Evolutionary conservation across 2,888 invertebrate genomes (phyloP).

Genomic region (Drosophila tripunctata): DNA sequence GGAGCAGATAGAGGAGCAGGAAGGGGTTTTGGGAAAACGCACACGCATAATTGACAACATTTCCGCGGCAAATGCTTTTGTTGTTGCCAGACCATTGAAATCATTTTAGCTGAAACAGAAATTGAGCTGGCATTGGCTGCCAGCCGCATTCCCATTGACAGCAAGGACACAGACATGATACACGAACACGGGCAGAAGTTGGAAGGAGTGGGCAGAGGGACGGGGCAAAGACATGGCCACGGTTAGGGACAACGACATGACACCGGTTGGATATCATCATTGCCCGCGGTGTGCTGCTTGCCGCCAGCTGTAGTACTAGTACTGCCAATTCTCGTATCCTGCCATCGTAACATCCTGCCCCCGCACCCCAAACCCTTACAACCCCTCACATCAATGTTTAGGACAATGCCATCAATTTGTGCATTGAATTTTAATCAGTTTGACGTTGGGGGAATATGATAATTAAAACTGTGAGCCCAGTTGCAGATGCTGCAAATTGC

Average conservation of each 20-base stretch:
- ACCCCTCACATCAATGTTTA: constrained; percentile 55
- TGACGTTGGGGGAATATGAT: constrained; percentile 66
- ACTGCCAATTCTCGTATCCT: constrained; percentile 15
- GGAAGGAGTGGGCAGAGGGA: neutral
- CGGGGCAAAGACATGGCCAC: neutral
- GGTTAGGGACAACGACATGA: constrained; percentile 21
- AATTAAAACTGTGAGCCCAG: constrained; percentile 53
- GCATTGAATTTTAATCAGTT: constrained; percentile 78
- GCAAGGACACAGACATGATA: constrained; percentile 19
- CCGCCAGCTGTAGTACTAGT: constrained; percentile 26
- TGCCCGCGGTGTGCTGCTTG: constrained; percentile 43
- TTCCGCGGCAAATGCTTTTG: constrained; percentile 59
- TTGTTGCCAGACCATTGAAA: constrained; percentile 56
- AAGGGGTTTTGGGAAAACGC: constrained; percentile 38
- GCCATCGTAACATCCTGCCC: constrained; percentile 8
- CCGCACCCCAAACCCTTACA: neutral
- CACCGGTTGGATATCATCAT: constrained; percentile 35
- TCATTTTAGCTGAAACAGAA: constrained; percentile 61
- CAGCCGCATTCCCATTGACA: constrained; percentile 33
- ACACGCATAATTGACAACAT: constrained; percentile 71
- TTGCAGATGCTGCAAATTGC: constrained; percentile 37
- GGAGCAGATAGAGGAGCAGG: neutral
- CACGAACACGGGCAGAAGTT: neutral
- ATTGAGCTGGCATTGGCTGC: constrained; percentile 40
- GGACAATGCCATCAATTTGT: constrained; percentile 64